A percentile compares a stretch with the other conserved stretches of the same genome.
Conservation (phyloP, 2,888 invertebrate genomes). For the Epiblema foenella region DNA sequence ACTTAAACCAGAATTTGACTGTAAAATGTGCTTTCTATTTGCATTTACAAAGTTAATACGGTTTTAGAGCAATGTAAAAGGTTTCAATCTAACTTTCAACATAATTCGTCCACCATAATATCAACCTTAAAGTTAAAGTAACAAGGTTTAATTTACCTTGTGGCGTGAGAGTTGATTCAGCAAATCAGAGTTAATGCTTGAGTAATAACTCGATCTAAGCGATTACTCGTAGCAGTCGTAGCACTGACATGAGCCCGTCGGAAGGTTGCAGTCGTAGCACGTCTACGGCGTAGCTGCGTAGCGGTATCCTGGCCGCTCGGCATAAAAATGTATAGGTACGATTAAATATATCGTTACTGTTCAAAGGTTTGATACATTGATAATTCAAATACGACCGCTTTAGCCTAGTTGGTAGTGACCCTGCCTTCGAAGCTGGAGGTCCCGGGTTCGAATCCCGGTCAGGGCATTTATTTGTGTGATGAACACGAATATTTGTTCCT, state of each 20-base stretch:
- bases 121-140: neutral
- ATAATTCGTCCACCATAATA: neutral
- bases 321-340: too few relatives aligned
- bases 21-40: conserved; percentile 29
- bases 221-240: conserved; percentile 12
- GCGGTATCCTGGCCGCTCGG: neutral
- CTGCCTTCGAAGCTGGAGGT: too few relatives aligned
- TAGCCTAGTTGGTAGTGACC: too few relatives aligned
- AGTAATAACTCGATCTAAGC: conserved; percentile 24
- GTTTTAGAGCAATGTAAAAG: conserved; percentile 26
- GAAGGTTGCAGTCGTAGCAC: neutral
- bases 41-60: conserved; percentile 28
- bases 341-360: too few relatives aligned
- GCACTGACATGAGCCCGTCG: conserved; percentile 2
- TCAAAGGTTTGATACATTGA: too few relatives aligned
- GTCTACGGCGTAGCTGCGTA: neutral
- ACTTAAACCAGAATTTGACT: neutral
- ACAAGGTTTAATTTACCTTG: neutral
- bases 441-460: too few relatives aligned
- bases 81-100: conserved; percentile 12
- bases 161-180: conserved; percentile 3
- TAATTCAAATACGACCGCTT: too few relatives aligned
- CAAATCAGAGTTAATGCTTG: conserved; percentile 26
- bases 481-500: too few relatives aligned
- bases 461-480: too few relatives aligned